phyloP scores from a whole-genome alignment of 2,797 vertebrate species.

The Parambassis ranga region DNA sequence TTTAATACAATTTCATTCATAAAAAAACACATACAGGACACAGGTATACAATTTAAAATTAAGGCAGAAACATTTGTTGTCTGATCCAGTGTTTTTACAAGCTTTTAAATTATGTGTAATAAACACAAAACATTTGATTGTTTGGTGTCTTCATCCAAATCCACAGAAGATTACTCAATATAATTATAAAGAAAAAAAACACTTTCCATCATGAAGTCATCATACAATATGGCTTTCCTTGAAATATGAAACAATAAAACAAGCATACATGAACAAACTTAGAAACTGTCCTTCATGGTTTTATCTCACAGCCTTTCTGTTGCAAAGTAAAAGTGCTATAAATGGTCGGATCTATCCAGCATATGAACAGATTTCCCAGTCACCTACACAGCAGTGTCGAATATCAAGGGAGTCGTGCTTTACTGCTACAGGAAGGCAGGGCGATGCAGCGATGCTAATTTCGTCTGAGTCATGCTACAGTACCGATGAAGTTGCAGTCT shows the following conservation, averaged over 20 bases:
- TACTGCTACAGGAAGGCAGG: not conserved
- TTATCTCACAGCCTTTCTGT: conserved; percentile 15
- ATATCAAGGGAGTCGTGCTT: conserved; percentile 3
- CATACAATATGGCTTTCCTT: not conserved
- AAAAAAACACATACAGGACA: conserved; percentile 3
- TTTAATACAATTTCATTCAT: conserved; percentile 37
- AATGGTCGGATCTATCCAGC: not conserved
- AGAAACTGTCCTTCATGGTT: not conserved
- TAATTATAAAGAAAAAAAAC: too few relatives aligned
- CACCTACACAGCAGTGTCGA: conserved; percentile 23
- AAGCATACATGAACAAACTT: not conserved
- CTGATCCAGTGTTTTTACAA: conserved; percentile 34
- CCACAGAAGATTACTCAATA: too few relatives aligned
- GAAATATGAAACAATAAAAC: not conserved
- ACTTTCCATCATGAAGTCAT: not conserved
- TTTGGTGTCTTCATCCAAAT: too few relatives aligned
- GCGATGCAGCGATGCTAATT: not conserved
- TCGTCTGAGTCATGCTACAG: conserved; percentile 5
- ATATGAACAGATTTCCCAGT: not conserved
- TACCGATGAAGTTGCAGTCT: not conserved
- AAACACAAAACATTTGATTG: not conserved
- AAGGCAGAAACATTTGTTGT: conserved; percentile 27
- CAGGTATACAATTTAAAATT: conserved; percentile 6
- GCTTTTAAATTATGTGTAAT: not conserved
- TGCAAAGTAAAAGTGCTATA: conserved; percentile 19